Base-by-base conservation (phyloP, 1,140 invertebrate species). In the Spodoptera litura region DNA sequence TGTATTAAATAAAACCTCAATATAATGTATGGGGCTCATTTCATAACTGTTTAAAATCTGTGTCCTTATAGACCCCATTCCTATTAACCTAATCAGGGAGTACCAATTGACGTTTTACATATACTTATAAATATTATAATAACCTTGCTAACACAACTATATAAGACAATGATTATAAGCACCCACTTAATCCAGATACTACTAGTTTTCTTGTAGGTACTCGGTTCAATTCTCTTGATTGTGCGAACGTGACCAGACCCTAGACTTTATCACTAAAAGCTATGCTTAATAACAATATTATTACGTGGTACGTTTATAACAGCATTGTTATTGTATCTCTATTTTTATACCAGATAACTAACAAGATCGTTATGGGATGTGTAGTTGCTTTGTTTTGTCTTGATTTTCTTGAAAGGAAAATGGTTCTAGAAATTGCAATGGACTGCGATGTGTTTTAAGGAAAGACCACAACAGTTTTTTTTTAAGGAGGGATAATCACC, bases 141-240 rank as follows among this genome's bases (percentile, higher is more conserved):
- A 20, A 66, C 3, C 3, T 66, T 44, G 15, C 35, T 20, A 15
- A 20, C n/a, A 20, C 11, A 3, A 10, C 0, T 10, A 15, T 66
- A 9, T 51, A 11, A n/a, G 44, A 51, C 11, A 4, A 51, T 25
- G 62, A 66, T 49, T 44, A 51, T 35, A 44, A 20, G 3, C 11
- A 4, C 15, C 44, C 44, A 66, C 62, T 66, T 66, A 66, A 49
- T 66, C 62, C 4, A 51, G 44, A 20, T n/a, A 51, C 3, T 13
- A 58, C 62, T 15, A 51, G 38, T 15, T 51, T 66, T 66, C 44
- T 49, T 66, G 15, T 66, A 49, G 64, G 44, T 68, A n/a, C 20
- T 66, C 62, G 12, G 25, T 68, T 51, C 55, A 20, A 20, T 56
- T 13, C 44, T 27, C 38, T 68, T 68, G 44, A 68, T 68, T 52